Evolutionary conservation across 2,888 invertebrate species (phyloP), one percentile per base, ranked within the genome.

Genomic region (Xylota sylvarum): DNA sequence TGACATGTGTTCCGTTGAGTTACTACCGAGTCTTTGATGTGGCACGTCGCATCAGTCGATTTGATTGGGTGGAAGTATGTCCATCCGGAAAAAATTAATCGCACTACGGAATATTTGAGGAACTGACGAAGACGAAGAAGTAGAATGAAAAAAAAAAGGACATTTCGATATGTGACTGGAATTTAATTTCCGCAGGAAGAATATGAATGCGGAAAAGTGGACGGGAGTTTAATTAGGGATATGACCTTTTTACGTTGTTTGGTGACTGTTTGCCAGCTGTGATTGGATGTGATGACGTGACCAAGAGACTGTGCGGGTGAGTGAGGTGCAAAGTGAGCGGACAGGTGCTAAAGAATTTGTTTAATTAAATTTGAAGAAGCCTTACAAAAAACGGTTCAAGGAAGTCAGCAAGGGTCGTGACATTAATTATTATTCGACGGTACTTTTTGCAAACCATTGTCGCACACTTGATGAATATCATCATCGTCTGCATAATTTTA

Each of bases 11-110:
- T 64, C 69, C 46, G 35, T 9, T 32, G 65, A 48, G 35, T 17
- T 48, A 52, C 10, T 14, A 40, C 27, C 37, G 55, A n/a, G 43
- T 50, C 9, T 17, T 70, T 43, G 30, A 56, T 55, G 9, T 64
- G 50, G 77, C 62, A 64, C 72, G 77, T 70, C 14, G 56, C 43
- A 5, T 52, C 35, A 69, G 48, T 65, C 30, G 37, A 55, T 85
- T 72, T 76, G 85, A 81, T 85, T 85, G 65, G 70, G 72, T 70
- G 73, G 62, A 81, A 78, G 14, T 69, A 82, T 86, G 82, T 78
- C 55, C 77, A 77, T 82, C 77, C 82, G 86, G 82, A 82, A 86
- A 86, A 86, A 86, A 86, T 82, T 82, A 86, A 82, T 86, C 72
- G 86, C 77, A 32, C 65, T 52, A 40, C 56, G 60, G 67, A 77